Conservation (phyloP, 2,888 invertebrate genomes). For the Pseudococcus jackbeardsleyi region DNA sequence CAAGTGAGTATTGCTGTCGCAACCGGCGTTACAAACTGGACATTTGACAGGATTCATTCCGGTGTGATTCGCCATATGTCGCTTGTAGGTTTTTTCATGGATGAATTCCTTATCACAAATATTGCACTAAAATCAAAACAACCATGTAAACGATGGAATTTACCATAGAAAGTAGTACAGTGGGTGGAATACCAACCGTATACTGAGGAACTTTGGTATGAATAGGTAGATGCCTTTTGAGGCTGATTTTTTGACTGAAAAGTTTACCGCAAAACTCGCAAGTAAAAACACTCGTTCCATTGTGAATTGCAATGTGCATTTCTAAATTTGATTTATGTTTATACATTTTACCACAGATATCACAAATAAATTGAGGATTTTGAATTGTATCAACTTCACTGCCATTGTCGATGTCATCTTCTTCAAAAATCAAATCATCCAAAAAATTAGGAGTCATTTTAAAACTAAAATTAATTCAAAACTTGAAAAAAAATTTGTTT, state of each 20-base stretch:
- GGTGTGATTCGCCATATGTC: slow-evolving; percentile 23
- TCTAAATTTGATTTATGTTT: slow-evolving; percentile 18
- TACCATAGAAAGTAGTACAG: not conserved
- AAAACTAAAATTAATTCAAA: not conserved
- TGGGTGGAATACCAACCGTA: not conserved
- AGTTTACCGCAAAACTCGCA: slow-evolving; percentile 48
- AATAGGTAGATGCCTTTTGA: slow-evolving; percentile 32
- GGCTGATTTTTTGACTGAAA: slow-evolving; percentile 45
- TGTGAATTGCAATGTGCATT: slow-evolving; percentile 20
- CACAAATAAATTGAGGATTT: slow-evolving; percentile 34
- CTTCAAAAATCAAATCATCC: not conserved
- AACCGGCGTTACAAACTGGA: slow-evolving; percentile 17
- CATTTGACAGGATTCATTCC: not conserved
- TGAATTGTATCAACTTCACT: not conserved
- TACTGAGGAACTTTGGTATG: slow-evolving; percentile 36
- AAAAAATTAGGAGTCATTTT: not conserved
- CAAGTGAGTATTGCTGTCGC: not conserved
- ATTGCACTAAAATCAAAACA: not conserved
- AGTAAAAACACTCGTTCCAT: not conserved
- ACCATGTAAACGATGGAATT: not conserved
- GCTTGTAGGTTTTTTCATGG: slow-evolving; percentile 13
- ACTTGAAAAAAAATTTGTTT: not conserved
- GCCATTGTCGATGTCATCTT: not conserved
- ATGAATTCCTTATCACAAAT: slow-evolving; percentile 44
- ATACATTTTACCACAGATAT: slow-evolving; percentile 42